Base-by-base conservation (phyloP, 2,797 vertebrate genomes). In the Bovichtus variegatus region DNA sequence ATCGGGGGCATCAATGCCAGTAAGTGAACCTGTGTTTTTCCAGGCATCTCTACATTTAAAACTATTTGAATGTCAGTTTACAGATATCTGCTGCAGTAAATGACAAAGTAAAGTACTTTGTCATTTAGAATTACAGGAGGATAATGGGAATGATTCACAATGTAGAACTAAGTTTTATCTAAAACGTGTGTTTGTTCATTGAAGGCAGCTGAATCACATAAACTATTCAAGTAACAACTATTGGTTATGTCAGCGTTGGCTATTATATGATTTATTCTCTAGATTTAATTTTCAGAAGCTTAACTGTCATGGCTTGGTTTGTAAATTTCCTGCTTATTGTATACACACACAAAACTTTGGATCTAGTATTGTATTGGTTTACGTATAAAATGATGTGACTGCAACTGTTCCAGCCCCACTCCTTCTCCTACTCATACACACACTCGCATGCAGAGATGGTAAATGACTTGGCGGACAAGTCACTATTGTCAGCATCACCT, bases 401-500 rank as follows among this genome's bases (percentile, higher is more conserved):
- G 11, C 16, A 38, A 38, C 60, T 0, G 19, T 50, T 64, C 21
- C 40, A 27, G 6, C 21, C 31, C 2, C 19, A 10, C 50, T 18
- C 12, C 0, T 25, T 16, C 50, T 29, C 29, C 12, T 27, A 2
- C 25, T 57, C 47, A 31, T 40, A 43, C 50, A 34, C 36, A 50
- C 65, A 49, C 54, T 58, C 38, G 15, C 59, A 54, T 68, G 40
- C 36, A n/a, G 29, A 72, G 58, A 61, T 63, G 9, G 9, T 51
- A 31, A 38, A 70, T 57, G 16, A 68, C 50, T 58, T 80, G 80
- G 59, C 82, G 74, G 49, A 11, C 21, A 63, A 66, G n/a, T 75
- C 27, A 23, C 54, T 73, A 21, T 61, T 57, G 54, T 87, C 75
- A 80, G 67, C 59, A 29, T 68, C 78, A 71, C 71, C 68, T 80